Evolutionary conservation across 2,113 vertebrate genomes (phyloP), one percentile per base, ranked within the genome.

Genomic region (Hypanus sabinus): DNA sequence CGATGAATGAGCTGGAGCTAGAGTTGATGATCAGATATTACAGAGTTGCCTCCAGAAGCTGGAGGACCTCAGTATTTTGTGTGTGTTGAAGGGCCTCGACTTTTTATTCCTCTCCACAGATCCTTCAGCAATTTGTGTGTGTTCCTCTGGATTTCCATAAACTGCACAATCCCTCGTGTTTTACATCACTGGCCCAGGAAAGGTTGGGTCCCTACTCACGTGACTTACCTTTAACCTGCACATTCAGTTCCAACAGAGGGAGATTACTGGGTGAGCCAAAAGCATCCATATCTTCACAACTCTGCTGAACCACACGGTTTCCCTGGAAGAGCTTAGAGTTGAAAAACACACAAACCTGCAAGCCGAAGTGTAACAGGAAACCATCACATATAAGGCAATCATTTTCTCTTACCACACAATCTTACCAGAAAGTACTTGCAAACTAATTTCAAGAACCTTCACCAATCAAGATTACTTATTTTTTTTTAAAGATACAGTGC

Each of bases 241-340:
- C 33, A 20, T 75, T 55, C 93, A 75, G 70, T 46, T 94, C 93
- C n/a, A 94, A 36, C 30, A 94, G 71, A 55, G 93, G 93, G 55
- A 6, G 24, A 2, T 57, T 75, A 33, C 77, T 94, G 36, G 93
- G 93, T 36, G 70, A 76, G 71, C n/a, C 76, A 55, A 94, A 94
- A 33, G 94, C 94, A n/a, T 94, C 57, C 20, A 94, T 70, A 16
- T 77, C 79, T 16, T 81, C 30, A n/a, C 60, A 83, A 77, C 83
- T 68, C 20, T 36, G 68, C 22, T 94, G 85, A 18, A 62, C 68
- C 3, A 85, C 94, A 65, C 94, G 57, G 55, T 94, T 94, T 68
- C 94, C 94, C 33, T 94, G 94, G 77, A 94, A 94, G 18, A 94
- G 57, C 75, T 65, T 68, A 60, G 80, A 65, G 79, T 85, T 38